Base-by-base conservation (phyloP, 2,797 vertebrate species). In the Pelodytes ibericus region DNA sequence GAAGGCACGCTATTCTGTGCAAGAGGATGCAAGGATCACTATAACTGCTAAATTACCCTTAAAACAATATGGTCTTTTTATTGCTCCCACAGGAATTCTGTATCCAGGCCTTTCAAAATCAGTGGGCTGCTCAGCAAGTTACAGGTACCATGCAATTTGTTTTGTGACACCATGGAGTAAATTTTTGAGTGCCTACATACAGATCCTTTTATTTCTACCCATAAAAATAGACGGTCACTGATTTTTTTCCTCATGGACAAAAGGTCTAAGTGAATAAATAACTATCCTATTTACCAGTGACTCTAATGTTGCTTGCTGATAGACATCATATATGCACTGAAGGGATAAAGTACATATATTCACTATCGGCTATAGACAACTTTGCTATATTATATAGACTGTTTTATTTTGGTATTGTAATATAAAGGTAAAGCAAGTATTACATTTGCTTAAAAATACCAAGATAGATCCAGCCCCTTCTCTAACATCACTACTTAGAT, bases 11-110 rank as follows among this genome's bases (percentile, higher is more conserved):
- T 16, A 49, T 49, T n/a, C 11, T 49, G 44, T 49, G 44, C 18
- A 1, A n/a, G 44, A 49, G 44, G 44, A 49, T 15, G 44, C 18
- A n/a, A n/a, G 18, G 44, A n/a, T 2, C 10, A 49, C 18, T 49
- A 16, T 15, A 49, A 49, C 44, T 16, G 13, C 44, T 49, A 15
- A 49, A 49, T 49, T 49, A 49, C 44, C 44, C 18, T 4, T 49
- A 16, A 49, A 49, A 49, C 2, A 49, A 49, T 49, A 49, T 49
- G 44, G 44, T 49, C 44, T 49, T 49, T 49, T 49, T 49, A 49
- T 49, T 10, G 18, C 44, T 15, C 18, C 18, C 44, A n/a, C 44
- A n/a, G 5, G 13, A 15, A n/a, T 15, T 10, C 44, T 49, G 44
- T 49, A 49, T n/a, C 13, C 18, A n/a, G 44, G 13, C 44, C 18